Conservation (phyloP, 1,140 invertebrate species). For the Drosophila repletoides region DNA sequence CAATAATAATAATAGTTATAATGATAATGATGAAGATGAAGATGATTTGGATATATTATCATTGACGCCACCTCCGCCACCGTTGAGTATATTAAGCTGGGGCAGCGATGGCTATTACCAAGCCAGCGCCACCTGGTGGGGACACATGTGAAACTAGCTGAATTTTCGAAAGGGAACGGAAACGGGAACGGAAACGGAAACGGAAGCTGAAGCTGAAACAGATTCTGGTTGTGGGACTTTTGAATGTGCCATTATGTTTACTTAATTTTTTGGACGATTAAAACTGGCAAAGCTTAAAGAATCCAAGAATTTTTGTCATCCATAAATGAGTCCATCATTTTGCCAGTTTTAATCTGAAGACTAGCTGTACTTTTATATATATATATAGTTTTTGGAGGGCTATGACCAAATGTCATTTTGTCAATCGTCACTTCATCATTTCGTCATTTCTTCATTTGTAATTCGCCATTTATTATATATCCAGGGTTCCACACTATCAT, state of each 20-base stretch:
- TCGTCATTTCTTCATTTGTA: too few relatives aligned
- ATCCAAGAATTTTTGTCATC: too few relatives aligned
- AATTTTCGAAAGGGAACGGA: neutral
- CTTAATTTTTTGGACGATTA: constrained; percentile 45
- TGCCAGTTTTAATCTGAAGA: constrained; percentile 15
- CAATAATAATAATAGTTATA: constrained; percentile 2
- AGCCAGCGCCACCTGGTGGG: constrained; percentile 65
- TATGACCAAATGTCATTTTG: constrained; percentile 1
- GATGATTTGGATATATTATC: constrained; percentile 48
- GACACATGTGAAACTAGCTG: constrained; percentile 53
- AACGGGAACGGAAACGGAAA: neutral
- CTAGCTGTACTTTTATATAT: constrained; percentile 6
- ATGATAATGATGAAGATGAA: constrained; percentile 3
- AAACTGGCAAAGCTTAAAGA: constrained; percentile 2
- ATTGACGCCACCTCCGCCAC: constrained; percentile 66
- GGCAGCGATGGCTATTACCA: constrained; percentile 68
- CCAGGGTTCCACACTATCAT: too few relatives aligned
- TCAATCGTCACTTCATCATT: too few relatives aligned
- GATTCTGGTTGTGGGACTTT: constrained; percentile 68
- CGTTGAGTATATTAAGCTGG: constrained; percentile 57
- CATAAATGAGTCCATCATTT: too few relatives aligned
- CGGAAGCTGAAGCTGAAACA: neutral
- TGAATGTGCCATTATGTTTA: constrained; percentile 77
- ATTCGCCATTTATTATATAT: too few relatives aligned
- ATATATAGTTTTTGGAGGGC: neutral